Evolutionary conservation across 2,888 invertebrate genomes (phyloP), one percentile per base, ranked within the genome.

Genomic region (Hipparchia semele): DNA sequence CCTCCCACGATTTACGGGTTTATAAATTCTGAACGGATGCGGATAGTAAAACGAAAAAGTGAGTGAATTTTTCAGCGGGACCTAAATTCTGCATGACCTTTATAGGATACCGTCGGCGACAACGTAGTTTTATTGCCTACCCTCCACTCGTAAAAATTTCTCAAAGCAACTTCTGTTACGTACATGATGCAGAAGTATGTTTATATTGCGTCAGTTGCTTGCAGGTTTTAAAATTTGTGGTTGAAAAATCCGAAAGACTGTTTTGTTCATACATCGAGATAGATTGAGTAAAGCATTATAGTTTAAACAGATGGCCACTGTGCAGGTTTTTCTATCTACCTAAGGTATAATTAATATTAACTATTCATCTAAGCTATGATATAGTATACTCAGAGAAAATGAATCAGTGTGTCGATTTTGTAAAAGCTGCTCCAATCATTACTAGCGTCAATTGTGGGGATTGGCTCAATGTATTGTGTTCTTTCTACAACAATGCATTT

Each of bases 11-110:
- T 91, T 90, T 89, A 91, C 87, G 81, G 83, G 82, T 86, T 83
- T 89, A 87, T 91, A 92, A 91, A 92, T 90, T 90, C 86, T 83
- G 86, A 86, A 89, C 86, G 90, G 87, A 88, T 84, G 83, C 82
- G 83, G 85, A 86, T 86, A 87, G 87, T 91, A 90, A 91, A 90
- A 87, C 83, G 83, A 82, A 81, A 80, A 81, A 83, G 84, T 82
- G 86, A 89, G 88, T 91, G 87, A 90, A 90, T 90, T 89, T 90
- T 90, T 89, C 84, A 90, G 82, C 83, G 80, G 80, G 81, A 83
- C 83, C 81, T 84, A 85, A 82, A 84, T 84, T 83, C 80, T 78
- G 78, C 75, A 76, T 77, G 77, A 78, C 78, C 78, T 77, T 76
- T 79, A 76, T 76, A 70, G 76, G 75, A 76, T 76, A 73, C 71